phyloP scores from a whole-genome alignment of 2,113 vertebrate genomes.

The Melanocharis versteri region DNA sequence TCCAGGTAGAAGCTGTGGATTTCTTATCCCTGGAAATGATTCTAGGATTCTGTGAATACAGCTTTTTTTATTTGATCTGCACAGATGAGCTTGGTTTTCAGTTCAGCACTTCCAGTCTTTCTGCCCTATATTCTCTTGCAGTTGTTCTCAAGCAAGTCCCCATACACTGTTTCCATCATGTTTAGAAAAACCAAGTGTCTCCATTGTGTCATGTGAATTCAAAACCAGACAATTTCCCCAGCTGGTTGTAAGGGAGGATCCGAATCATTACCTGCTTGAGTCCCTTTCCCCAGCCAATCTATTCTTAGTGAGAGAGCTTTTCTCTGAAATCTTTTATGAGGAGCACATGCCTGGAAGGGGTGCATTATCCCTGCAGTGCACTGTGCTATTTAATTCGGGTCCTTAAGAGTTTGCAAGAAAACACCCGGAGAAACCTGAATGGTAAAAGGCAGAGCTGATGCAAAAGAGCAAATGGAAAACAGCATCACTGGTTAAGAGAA shows the following conservation, averaged over 20 bases:
- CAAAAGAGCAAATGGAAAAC: not conserved
- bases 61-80: not conserved
- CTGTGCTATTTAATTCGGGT: not conserved
- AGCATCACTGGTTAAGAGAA: not conserved
- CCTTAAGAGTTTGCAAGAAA: not conserved
- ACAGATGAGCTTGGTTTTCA: not conserved
- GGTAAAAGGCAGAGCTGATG: not conserved
- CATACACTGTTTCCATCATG: not conserved
- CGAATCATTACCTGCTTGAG: not conserved
- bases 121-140: not conserved
- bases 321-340: not conserved
- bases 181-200: not conserved
- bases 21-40: not conserved
- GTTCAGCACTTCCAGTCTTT: not conserved
- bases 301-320: not conserved
- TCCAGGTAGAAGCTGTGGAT: not conserved
- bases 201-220: not conserved
- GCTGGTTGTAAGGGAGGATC: not conserved
- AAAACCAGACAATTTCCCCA: not conserved
- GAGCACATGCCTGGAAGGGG: not conserved
- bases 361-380: not conserved
- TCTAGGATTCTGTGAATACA: not conserved
- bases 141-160: not conserved
- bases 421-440: not conserved
- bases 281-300: not conserved